phyloP scores from a whole-genome alignment of 2,113 vertebrate species.

The Podocnemis expansa region DNA sequence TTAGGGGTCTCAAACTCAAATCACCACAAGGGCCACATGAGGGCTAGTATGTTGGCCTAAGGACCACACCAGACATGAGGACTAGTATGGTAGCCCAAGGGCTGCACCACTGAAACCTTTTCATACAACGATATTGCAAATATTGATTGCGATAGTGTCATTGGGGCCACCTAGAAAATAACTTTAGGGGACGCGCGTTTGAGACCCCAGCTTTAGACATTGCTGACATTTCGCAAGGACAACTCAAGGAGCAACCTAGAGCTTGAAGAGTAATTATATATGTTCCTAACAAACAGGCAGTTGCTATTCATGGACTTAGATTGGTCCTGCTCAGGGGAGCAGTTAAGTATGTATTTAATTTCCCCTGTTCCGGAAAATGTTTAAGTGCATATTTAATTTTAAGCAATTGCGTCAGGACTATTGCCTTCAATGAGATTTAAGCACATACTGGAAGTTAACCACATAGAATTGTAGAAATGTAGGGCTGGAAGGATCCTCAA shows the following conservation, averaged over 20 bases:
- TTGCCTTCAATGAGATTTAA: not conserved
- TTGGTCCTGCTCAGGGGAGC: not conserved
- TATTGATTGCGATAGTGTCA: no score
- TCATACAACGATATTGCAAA: no score
- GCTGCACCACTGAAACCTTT: no score
- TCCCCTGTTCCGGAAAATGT: not conserved
- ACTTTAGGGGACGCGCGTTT: no score
- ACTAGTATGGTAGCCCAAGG: no score
- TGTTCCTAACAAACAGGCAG: constrained; percentile 2
- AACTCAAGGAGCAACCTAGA: constrained; percentile 38
- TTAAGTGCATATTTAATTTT: not conserved
- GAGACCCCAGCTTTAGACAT: no score
- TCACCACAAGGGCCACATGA: no score
- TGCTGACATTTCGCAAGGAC: not conserved
- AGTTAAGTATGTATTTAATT: not conserved
- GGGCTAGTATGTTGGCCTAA: no score
- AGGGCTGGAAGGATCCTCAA: not conserved
- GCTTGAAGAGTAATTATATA: constrained; percentile 31
- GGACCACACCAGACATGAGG: no score
- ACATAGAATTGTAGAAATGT: not conserved
- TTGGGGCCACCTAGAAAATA: no score
- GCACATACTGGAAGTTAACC: not conserved
- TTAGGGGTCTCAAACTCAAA: no score
- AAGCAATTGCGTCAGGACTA: accelerated
- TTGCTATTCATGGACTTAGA: constrained; percentile 23